Conservation (phyloP, 2,113 vertebrate species). For the Okapia johnstoni region DNA sequence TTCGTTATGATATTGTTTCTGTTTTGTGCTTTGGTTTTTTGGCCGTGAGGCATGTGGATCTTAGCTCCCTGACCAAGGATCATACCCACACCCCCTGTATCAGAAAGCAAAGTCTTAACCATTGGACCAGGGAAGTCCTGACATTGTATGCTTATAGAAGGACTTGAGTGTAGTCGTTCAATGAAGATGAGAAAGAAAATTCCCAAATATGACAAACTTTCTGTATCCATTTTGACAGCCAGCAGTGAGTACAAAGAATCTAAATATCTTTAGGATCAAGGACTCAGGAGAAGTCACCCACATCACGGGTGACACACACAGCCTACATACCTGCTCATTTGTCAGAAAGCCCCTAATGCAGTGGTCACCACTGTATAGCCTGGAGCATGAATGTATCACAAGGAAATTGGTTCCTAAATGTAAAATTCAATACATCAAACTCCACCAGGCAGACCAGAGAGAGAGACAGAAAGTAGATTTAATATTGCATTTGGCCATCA, state of each 20-base stretch:
- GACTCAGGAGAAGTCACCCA: background rate
- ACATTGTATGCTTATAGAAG: background rate
- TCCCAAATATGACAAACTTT: background rate
- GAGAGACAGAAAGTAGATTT: slow-evolving; percentile 50
- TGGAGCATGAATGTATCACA: slow-evolving; percentile 58
- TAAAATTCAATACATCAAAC: slow-evolving; percentile 67
- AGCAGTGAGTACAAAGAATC: background rate
- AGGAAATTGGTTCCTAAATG: slow-evolving; percentile 50
- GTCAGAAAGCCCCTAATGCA: slow-evolving; percentile 35
- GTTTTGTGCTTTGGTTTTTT: background rate
- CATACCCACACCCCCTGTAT: background rate
- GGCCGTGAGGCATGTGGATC: background rate
- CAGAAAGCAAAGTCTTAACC: background rate
- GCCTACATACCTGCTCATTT: slow-evolving; percentile 29
- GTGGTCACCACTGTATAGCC: background rate
- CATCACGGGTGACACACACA: background rate
- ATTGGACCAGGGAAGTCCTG: background rate
- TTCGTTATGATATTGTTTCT: background rate
- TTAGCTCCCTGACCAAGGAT: background rate
- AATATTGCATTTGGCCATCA: slow-evolving; percentile 46
- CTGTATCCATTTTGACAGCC: background rate
- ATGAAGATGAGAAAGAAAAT: background rate
- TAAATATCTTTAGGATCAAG: background rate
- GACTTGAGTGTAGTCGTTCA: background rate
- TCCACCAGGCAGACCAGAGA: slow-evolving; percentile 25